Base-by-base conservation (phyloP, 2,797 vertebrate genomes). In the Caiman crocodilus region DNA sequence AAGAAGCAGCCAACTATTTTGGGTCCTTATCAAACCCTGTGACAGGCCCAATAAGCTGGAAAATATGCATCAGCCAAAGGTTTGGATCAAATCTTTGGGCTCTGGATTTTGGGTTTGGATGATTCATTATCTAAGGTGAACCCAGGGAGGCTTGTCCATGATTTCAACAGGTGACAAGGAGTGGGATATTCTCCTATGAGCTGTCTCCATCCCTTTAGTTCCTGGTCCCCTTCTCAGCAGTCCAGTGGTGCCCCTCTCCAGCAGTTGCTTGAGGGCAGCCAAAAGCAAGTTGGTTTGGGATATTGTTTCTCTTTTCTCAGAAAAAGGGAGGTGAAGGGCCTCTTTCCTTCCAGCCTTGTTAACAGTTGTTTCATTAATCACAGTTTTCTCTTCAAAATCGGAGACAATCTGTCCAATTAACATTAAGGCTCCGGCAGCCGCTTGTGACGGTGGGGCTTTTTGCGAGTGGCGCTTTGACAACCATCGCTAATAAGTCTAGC, bases 321-420 rank as follows among this genome's bases (percentile, higher is more conserved):
- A 95, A 94, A 79, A 88, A 93, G 65, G 88, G 95, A 96, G 92
- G 94, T 92, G 87, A 92, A 93, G 79, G 93, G 93, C 88, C 63
- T 82, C 93, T 94, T 95, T 95, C 87, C 1, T 93, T 97, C 83
- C 89, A 96, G 92, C 92, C 89, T 97, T 59, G 20, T 93, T 97
- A 97, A 97, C 94, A 95, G 93, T 97, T 95, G 95, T 97, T 98
- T 96, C 93, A 97, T 97, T 98, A 97, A 98, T 98, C 97, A 98
- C 96, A 96, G 90, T 92, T 96, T 97, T 96, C 97, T 92, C 96
- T 98, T 98, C 96, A 97, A 97, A 98, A 95, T 88, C 91, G 93
- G 95, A 98, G 97, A 98, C 97, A 98, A 96, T 97, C 96, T 97
- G 97, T 97, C 97, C 96, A 98, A 98, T 98, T 98, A 98, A 97